Conservation (phyloP, 2,888 invertebrate species). For the Plagodis dolabraria region DNA sequence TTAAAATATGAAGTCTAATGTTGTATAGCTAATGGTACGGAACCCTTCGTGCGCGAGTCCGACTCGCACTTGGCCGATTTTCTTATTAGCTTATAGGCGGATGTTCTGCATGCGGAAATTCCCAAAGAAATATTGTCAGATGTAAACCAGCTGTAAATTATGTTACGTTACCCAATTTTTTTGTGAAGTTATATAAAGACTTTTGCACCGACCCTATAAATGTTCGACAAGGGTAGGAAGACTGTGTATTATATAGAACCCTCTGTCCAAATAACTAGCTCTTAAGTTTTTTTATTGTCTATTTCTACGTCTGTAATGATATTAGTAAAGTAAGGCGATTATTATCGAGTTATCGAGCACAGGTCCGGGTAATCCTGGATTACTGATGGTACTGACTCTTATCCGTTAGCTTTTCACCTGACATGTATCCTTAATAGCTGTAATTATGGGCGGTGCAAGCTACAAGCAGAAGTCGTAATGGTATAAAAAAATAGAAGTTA, state of each 20-base stretch:
- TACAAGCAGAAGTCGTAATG: constrained; percentile 1
- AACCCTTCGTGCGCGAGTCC: too few species aligned
- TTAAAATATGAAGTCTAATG: too few species aligned
- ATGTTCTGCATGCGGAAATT: too few species aligned
- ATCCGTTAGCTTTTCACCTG: constrained; percentile 45
- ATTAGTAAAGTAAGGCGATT: constrained; percentile 14
- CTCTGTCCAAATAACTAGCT: too few species aligned
- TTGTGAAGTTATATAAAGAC: background rate
- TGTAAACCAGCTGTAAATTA: too few species aligned
- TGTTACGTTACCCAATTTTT: too few species aligned
- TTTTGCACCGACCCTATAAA: background rate
- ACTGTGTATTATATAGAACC: too few species aligned
- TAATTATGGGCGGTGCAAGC: constrained; percentile 31
- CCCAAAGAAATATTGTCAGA: too few species aligned
- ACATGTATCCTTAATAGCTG: constrained; percentile 44
- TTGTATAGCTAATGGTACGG: too few species aligned
- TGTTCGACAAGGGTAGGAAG: background rate
- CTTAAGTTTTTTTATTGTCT: background rate
- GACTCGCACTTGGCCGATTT: too few species aligned
- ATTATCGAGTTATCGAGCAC: constrained; percentile 16
- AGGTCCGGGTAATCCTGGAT: constrained; percentile 22
- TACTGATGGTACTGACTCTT: constrained; percentile 28
- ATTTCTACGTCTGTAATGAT: constrained; percentile 5
- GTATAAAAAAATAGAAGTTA: too few species aligned
- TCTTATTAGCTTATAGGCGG: too few species aligned